Evolutionary conservation across 2,113 vertebrate genomes (phyloP), one percentile per base, ranked within the genome.

Genomic region (Rhinoderma darwinii): DNA sequence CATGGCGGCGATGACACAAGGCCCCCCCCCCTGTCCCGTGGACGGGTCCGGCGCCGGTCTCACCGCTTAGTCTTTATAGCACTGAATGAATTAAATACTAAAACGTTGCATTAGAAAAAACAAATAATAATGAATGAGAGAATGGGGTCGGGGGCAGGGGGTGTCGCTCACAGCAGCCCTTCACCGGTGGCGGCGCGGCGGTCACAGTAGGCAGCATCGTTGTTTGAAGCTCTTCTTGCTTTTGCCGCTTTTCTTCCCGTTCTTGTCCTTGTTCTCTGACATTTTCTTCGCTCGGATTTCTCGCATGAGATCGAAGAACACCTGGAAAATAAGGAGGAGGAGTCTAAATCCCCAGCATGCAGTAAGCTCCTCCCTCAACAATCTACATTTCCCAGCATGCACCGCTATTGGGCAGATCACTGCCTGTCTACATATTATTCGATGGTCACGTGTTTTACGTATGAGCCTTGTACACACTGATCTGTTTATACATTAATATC

Each of bases 301-400:
- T 89, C 97, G 93, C 98, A 99, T 99, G 75, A 99, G 94, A 90
- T 99, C 98, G 90, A 99, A 99, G 92, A 99, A 99, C 35, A 99
- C 98, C 98, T 99, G 89, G 14, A 88, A 50, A 59, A 41, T 50
- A 50, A 18, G 18, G 68, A n/a, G 20, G 68, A 10, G 35, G 32
- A 9, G 66, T 39, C 27, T 37, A 22, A 9, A 66, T 17, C 0
- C 1, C 25, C n/a, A 11, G 56, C n/a, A 8, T 25, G 22, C 59
- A 27, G 4, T 61, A 4, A 61, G 59, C 59, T 18, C 59, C n/a
- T n/a, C n/a, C n/a, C n/a, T n/a, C n/a, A n/a, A n/a, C n/a, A n/a
- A n/a, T 1, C 27, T 32, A 15, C 27, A 30, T 17, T 30, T 15
- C 27, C 27, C 61, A 66, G 27, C 27, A 30, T n/a, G 61, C 22